These are phyloP conservation scores for Rhinichthys osculus DNA, from an alignment of 2,797 vertebrate species.

Conservation along the genomic window DNA sequence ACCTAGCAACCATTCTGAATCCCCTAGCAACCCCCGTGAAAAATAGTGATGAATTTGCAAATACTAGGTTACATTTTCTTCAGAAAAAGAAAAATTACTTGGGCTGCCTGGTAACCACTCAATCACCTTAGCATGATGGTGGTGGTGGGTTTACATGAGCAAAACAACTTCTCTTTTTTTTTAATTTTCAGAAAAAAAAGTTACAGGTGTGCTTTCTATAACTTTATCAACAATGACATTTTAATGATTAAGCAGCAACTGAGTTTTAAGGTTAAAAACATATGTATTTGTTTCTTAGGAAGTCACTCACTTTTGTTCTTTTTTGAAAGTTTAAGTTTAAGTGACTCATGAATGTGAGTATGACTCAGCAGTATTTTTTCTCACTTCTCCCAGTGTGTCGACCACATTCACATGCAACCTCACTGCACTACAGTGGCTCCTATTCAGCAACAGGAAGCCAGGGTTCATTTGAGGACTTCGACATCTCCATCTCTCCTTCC, in stretches of 20 bases:
- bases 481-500: conserved; percentile 59
- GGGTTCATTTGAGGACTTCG: conserved; percentile 63
- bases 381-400: not conserved
- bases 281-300: not conserved
- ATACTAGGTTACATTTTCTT: not conserved
- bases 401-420: conserved; percentile 1
- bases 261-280: not conserved
- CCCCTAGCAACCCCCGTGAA: not conserved
- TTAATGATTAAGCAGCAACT: not conserved
- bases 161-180: not conserved
- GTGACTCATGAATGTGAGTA: not conserved
- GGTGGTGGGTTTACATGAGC: not conserved
- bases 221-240: not conserved
- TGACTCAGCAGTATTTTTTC: not conserved
- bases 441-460: conserved; percentile 35
- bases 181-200: not conserved
- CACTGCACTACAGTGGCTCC: conserved; percentile 42
- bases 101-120: not conserved
- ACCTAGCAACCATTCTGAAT: not conserved
- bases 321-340: not conserved
- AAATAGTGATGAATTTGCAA: not conserved
- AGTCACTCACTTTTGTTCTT: not conserved
- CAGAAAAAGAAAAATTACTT: not conserved
- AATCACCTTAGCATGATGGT: not conserved
- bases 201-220: not conserved